Evolutionary conservation across 2,113 vertebrate genomes (phyloP).

Genomic region (Amblyopsis rosae): DNA sequence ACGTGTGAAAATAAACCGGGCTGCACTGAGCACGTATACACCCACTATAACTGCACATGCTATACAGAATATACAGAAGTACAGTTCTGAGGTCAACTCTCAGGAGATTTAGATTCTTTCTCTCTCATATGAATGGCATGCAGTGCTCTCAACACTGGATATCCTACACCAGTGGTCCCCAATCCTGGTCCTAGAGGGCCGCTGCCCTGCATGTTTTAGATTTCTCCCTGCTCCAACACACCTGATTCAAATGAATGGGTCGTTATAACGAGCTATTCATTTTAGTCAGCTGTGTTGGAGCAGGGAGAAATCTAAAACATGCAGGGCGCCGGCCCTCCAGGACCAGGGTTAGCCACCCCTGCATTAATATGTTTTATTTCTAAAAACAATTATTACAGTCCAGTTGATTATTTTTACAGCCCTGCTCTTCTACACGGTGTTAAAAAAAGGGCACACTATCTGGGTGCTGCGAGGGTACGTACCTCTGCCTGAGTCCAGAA

Average conservation of each 20-base stretch:
- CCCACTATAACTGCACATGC: not conserved
- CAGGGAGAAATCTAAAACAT: no score
- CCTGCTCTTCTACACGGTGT: not conserved
- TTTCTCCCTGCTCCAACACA: no score
- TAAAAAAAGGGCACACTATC: not conserved
- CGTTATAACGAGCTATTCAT: no score
- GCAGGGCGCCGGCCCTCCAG: no score
- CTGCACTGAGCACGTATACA: not conserved
- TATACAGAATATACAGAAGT: conserved; percentile 6
- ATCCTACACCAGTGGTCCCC: no score
- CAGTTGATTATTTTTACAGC: not conserved
- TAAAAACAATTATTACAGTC: not conserved
- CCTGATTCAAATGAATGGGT: no score
- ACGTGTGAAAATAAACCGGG: conserved; percentile 7
- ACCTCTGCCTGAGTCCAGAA: conserved; percentile 62
- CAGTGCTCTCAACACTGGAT: not conserved
- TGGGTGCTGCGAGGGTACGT: conserved; percentile 22
- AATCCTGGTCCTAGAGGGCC: no score
- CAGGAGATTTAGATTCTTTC: conserved; percentile 28
- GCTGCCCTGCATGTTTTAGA: no score
- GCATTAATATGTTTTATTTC: no score
- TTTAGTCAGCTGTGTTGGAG: no score
- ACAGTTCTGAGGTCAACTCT: conserved; percentile 33
- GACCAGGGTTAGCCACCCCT: no score
- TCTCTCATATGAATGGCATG: not conserved